Evolutionary conservation across 1,140 invertebrate genomes (phyloP), one percentile per base, ranked within the genome.

Genomic region (Teleogryllus occipitalis): DNA sequence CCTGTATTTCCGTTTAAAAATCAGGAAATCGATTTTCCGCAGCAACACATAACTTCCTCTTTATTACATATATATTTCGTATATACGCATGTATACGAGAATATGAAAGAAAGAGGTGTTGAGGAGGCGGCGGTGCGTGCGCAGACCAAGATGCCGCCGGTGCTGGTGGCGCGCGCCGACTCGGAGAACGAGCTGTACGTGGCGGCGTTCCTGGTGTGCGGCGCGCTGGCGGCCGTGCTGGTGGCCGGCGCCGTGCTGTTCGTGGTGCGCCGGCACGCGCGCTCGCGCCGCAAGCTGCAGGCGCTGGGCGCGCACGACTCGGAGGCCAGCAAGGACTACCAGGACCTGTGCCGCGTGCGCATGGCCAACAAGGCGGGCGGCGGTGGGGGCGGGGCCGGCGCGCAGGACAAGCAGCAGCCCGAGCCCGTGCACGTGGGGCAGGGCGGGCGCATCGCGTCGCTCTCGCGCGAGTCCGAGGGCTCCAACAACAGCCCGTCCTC

Each of bases 271-370:
- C 88, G 92, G n/a, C 93, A 97, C 82, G 89, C 87, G 8, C 88
- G 87, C 80, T 90, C 90, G 82, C 91, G 88, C 83, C 91, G 89
- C 84, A 98, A 96, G 84, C 89, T 93, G 84, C 88, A 87, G 82
- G 91, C 87, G 15, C 87, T 93, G 1, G 83, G 90, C 0, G 90
- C 90, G n/a, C 90, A 91, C 0, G 95, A 96, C 79, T 92, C 94
- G 0, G 97, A 98, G 87, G 94, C 95, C 8, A 96, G 94, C 74
- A 95, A 96, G 83, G 96, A 98, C 83, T 99, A 99, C 85, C 96
- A 98, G 89, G 92, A 14, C 10, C 10, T 65, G 54, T 14, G 10
- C 54, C 10, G 18, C 54, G 10, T 65, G 10, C 54, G 27, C 27
- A 39, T 39, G 27, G 27, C 27, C 27, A 39, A 39, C 27, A 39